A percentile compares a stretch with the other conserved stretches of the same genome.
phyloP scores from a whole-genome alignment of 2,797 vertebrate genomes.

The Podarcis siculus region DNA sequence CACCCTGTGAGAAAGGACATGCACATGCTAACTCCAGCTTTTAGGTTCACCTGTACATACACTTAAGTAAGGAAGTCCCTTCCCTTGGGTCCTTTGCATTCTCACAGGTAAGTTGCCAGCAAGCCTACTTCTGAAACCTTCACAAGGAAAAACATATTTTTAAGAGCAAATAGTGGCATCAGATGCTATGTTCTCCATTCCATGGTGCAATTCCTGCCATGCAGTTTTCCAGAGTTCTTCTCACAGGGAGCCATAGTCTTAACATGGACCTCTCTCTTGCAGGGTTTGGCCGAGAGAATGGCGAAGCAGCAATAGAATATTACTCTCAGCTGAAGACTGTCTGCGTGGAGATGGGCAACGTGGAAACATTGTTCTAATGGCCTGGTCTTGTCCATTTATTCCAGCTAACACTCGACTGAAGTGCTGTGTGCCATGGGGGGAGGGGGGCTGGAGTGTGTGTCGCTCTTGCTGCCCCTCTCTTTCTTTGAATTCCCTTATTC shows the following conservation, averaged over 20 bases:
- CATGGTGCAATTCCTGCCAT: not conserved
- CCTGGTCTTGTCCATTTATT: not conserved
- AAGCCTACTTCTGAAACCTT: not conserved
- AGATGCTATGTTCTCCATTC: not conserved
- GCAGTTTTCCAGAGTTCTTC: not conserved
- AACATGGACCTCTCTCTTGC: slow-evolving; percentile 34
- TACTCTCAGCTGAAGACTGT: slow-evolving; percentile 97
- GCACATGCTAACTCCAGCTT: not conserved
- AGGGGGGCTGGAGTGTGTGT: not conserved
- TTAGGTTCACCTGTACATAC: not conserved
- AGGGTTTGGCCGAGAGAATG: slow-evolving; percentile 97
- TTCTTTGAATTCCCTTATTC: not conserved
- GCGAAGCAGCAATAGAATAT: slow-evolving; percentile 89
- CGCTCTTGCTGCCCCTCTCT: not conserved
- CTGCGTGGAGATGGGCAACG: slow-evolving; percentile 94
- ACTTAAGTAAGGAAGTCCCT: not conserved
- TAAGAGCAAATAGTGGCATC: not conserved
- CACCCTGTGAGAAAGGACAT: not conserved
- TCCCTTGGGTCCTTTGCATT: not conserved
- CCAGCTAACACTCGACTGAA: not conserved
- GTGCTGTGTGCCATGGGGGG: not conserved
- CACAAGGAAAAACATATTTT: not conserved
- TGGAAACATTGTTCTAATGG: slow-evolving; percentile 85
- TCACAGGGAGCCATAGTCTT: not conserved
- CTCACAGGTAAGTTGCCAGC: not conserved